Evolutionary conservation across 2,797 vertebrate genomes (phyloP).

Genomic region (Varecia variegata): DNA sequence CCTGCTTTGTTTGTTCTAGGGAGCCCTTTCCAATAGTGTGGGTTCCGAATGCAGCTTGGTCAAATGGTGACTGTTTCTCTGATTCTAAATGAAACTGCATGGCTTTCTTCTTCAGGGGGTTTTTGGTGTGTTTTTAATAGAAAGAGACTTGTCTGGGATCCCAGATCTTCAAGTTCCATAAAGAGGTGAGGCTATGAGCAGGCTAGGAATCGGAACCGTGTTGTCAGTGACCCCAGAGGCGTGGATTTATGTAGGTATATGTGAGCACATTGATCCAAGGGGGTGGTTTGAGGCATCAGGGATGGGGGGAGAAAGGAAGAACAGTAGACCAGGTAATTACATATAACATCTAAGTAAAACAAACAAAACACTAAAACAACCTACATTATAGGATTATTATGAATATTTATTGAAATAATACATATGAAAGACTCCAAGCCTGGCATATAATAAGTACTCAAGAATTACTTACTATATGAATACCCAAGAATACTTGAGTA

Average conservation of each 20-base stretch:
- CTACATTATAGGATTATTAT: background rate
- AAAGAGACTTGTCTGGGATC: background rate
- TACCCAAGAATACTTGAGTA: no score
- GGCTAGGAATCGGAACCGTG: background rate
- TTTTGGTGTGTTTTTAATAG: background rate
- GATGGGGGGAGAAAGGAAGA: background rate
- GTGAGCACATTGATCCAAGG: background rate
- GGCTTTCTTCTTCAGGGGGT: background rate
- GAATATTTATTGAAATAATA: background rate
- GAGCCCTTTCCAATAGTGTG: background rate
- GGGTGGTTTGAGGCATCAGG: background rate
- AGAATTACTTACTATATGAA: background rate
- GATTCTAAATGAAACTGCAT: background rate
- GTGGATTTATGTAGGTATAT: background rate
- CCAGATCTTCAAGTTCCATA: background rate
- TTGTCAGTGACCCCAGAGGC: fast-evolving
- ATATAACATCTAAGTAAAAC: background rate
- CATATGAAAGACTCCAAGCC: background rate
- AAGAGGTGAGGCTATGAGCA: background rate
- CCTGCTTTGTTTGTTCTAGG: background rate
- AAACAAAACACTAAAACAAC: background rate
- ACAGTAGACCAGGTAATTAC: background rate
- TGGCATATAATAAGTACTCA: background rate
- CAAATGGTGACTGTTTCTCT: background rate
- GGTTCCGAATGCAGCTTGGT: background rate